Evolutionary conservation across 2,797 vertebrate genomes (phyloP).

Genomic region (Pelochelys cantorii): DNA sequence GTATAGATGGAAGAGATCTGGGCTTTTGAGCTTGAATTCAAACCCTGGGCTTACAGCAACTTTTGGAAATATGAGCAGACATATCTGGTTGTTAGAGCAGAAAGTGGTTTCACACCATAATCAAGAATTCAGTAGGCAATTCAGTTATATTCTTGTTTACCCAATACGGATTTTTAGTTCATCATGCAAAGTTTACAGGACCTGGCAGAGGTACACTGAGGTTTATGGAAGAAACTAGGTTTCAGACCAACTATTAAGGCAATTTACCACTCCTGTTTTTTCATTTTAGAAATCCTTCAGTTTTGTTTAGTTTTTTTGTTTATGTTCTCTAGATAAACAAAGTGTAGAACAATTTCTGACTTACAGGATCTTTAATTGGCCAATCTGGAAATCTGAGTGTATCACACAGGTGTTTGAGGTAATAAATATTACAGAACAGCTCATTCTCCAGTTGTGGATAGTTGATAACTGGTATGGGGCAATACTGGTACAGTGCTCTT

Average conservation of each 20-base stretch:
- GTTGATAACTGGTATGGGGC: constrained; percentile 95
- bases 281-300: neutral
- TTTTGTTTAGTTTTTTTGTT: too few relatives aligned
- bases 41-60: neutral
- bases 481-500: constrained; percentile 97
- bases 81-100: neutral
- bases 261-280: neutral
- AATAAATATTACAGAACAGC: constrained; percentile 99
- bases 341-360: constrained; percentile 50
- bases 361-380: constrained; percentile 96
- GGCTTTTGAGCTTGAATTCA: neutral
- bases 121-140: neutral
- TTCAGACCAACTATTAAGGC: neutral
- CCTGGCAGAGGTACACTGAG: neutral
- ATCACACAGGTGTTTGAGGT: constrained; percentile 98
- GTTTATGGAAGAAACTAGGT: neutral
- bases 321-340: neutral
- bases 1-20: neutral
- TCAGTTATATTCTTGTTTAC: neutral
- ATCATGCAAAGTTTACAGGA: neutral
- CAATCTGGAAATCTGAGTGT: constrained; percentile 93
- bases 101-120: neutral
- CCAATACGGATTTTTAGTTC: neutral
- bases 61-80: neutral
- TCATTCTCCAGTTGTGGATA: constrained; percentile 97